Percentiles rank a stretch among this genome's conserved stretches.
Conservation (phyloP, 1,140 invertebrate species). For the Cotesia vestalis region DNA sequence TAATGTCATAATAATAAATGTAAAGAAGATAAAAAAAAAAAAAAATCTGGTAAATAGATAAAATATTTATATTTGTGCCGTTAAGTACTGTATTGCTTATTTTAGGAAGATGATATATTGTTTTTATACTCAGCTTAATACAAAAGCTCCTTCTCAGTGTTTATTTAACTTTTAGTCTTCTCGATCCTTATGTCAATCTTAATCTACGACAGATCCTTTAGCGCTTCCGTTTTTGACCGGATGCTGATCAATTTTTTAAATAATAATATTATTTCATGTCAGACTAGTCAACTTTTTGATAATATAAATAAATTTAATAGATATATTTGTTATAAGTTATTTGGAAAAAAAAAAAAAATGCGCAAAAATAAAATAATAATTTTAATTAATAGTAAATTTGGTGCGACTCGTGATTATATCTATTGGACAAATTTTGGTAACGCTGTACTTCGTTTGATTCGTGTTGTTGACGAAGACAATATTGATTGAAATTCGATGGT, state of each 20-base stretch:
- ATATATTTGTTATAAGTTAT: neutral
- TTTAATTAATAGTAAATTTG: constrained; percentile 54
- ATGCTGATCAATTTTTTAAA: constrained; percentile 28
- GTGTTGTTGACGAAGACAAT: constrained; percentile 46
- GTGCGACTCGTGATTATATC: constrained; percentile 51
- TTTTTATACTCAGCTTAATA: constrained; percentile 54
- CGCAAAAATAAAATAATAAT: neutral
- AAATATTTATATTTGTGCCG: too few species aligned
- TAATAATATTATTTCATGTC: neutral
- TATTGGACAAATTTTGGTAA: constrained; percentile 48
- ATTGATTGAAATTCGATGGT: constrained; percentile 49
- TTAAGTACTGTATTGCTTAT: neutral
- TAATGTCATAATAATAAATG: too few species aligned
- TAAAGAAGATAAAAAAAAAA: too few species aligned
- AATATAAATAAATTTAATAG: neutral
- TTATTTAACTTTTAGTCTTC: constrained; percentile 53
- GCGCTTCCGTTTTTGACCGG: constrained; percentile 45
- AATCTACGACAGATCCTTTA: constrained; percentile 47
- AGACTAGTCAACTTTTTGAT: neutral
- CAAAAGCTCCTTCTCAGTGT: constrained; percentile 51
- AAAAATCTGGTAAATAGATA: too few species aligned
- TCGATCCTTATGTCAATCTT: constrained; percentile 44
- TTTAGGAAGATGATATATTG: constrained; percentile 54
- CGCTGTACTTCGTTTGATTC: constrained; percentile 47
- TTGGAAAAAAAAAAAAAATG: neutral